Base-by-base conservation (phyloP, 2,888 invertebrate species). In the Ochropleura plecta region DNA sequence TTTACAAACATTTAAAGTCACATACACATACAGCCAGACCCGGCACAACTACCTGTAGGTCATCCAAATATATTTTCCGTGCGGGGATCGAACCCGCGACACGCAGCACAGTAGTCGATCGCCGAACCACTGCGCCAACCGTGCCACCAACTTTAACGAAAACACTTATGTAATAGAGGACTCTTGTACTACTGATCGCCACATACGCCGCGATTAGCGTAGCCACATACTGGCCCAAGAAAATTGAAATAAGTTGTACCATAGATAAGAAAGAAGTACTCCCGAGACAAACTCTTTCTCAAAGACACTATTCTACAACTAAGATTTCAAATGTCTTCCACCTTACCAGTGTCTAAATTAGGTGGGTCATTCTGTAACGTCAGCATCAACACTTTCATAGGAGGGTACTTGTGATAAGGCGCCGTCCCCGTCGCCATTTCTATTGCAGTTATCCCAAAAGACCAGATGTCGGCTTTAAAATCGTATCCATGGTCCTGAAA, bases 371-470 rank as follows among this genome's bases (percentile, higher is more conserved):
- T 99, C 95, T 99, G 99, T 78, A 99, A 96, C 0, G 99, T 99
- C 84, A 99, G 96, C 99, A 99, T 99, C 74, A 99, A 97, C 70
- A 99, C 99, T 96, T 99, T 99, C 99, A 99, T 99, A 0, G 99
- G 99, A 51, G 99, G 99, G 93, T 99, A 99, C 94, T 99, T 99
- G 93, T 99, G 99, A 93, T 99, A 99, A 0, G 99, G 99, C 0
- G 99, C 99, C 0, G 99, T 99, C 18, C 99, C 99, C 3, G 99
- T 99, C 0, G 99, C 99, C 98, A 99, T 98, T 96, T 99, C 99
- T 88, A 99, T 99, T 0, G 99, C 99, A 0, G 99, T 99, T 84
- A 99, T 99, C 44, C 99, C 99, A 91, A 99, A 98, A 9, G 97
- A 97, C 97, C 97, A 97, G 57, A 97, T 97, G 83, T 97, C 97